phyloP scores from a whole-genome alignment of 2,113 vertebrate species.

The Pygoscelis antarcticus region DNA sequence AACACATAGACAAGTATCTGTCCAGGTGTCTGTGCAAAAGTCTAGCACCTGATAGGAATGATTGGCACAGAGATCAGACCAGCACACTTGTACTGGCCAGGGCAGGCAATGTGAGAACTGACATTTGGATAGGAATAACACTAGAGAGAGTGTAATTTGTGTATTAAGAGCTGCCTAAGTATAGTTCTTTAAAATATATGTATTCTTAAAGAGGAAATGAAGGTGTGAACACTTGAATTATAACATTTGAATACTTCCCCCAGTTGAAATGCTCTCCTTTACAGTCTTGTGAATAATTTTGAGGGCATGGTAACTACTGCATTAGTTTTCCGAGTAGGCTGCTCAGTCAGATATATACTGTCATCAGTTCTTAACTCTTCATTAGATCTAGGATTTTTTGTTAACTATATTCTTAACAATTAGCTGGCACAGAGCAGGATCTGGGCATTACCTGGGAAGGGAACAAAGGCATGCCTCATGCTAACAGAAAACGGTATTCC shows the following conservation, averaged over 20 bases:
- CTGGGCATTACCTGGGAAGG: constrained; percentile 85
- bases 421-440: neutral
- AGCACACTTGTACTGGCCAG: neutral
- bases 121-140: neutral
- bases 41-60: neutral
- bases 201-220: neutral
- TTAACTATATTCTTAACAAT: neutral
- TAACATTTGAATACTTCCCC: neutral
- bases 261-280: neutral
- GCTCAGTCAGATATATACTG: neutral
- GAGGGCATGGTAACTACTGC: neutral
- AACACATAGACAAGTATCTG: neutral
- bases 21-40: neutral
- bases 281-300: neutral
- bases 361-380: neutral
- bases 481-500: constrained; percentile 87
- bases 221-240: neutral
- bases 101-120: neutral
- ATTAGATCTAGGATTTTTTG: neutral
- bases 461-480: constrained; percentile 94
- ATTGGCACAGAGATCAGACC: neutral
- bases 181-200: neutral
- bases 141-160: neutral
- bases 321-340: neutral
- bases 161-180: neutral